Evolutionary conservation across 2,888 invertebrate genomes (phyloP).

Genomic region (Acrobasis suavella): DNA sequence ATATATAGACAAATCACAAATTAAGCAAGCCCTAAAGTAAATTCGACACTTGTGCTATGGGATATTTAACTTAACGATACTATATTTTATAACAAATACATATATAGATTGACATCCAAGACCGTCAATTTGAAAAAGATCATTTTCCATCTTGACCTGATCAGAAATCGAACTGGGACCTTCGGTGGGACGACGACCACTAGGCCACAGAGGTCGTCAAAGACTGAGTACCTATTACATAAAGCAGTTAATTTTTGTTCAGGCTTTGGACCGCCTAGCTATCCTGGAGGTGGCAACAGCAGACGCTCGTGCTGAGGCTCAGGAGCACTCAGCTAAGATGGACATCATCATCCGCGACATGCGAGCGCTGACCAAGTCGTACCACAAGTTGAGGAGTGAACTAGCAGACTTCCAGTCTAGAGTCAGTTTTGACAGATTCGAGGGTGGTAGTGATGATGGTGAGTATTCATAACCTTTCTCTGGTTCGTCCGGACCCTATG

Average conservation of each 20-base stretch:
- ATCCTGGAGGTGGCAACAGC: conserved; percentile 79
- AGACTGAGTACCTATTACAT: too few species aligned
- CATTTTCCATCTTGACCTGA: too few species aligned
- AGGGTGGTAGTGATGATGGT: conserved; percentile 69
- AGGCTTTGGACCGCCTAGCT: conserved; percentile 68
- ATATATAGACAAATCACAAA: too few species aligned
- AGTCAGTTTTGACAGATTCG: conserved; percentile 57
- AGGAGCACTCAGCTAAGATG: conserved; percentile 56
- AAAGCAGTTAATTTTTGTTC: background rate
- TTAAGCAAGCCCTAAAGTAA: too few species aligned
- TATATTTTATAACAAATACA: too few species aligned
- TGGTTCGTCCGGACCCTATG: background rate
- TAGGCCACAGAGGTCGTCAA: too few species aligned
- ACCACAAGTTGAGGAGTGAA: conserved; percentile 67
- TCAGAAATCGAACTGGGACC: too few species aligned
- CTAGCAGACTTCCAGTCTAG: conserved; percentile 70
- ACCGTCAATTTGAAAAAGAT: too few species aligned
- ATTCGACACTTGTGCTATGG: too few species aligned
- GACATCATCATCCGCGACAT: conserved; percentile 63
- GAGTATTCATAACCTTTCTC: conserved; percentile 19
- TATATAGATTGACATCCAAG: too few species aligned
- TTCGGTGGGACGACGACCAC: too few species aligned
- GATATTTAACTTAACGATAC: too few species aligned
- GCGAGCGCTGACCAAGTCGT: conserved; percentile 70
- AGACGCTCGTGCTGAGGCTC: conserved; percentile 69